Conservation (phyloP, 2,888 invertebrate genomes). For the Teleogryllus oceanicus region DNA sequence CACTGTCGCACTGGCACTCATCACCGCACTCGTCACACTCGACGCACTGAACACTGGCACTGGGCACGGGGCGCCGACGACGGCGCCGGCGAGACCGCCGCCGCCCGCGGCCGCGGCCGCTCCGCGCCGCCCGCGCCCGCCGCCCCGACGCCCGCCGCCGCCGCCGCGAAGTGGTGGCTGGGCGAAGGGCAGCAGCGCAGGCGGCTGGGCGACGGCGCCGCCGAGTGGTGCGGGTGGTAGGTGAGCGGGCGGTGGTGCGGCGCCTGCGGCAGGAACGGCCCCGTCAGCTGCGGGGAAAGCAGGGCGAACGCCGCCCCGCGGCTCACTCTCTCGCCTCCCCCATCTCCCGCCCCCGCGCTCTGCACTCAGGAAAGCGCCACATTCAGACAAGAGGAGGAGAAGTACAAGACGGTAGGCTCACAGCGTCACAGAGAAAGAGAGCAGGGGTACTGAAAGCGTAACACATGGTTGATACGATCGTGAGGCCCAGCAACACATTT, state of each 20-base stretch:
- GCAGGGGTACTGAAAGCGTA: too few species aligned
- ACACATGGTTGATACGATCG: too few species aligned
- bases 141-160: slow-evolving; percentile 45
- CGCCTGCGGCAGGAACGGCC: slow-evolving; percentile 37
- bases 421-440: too few species aligned
- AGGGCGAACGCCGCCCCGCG: slow-evolving; percentile 39
- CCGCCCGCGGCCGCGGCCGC: slow-evolving; percentile 39
- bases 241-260: slow-evolving; percentile 49
- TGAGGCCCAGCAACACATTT: too few species aligned
- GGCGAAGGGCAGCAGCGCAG: slow-evolving; percentile 34
- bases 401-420: too few species aligned
- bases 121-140: slow-evolving; percentile 51
- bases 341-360: too few species aligned
- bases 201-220: slow-evolving; percentile 33
- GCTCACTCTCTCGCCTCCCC: too few species aligned
- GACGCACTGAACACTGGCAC: slow-evolving; percentile 19
- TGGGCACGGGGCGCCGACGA: neutral
- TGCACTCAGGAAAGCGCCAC: too few species aligned
- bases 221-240: slow-evolving; percentile 33
- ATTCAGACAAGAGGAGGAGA: too few species aligned
- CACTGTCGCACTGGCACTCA: slow-evolving; percentile 24
- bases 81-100: neutral
- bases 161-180: slow-evolving; percentile 29
- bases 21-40: slow-evolving; percentile 19
- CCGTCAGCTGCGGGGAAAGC: neutral